phyloP scores from a whole-genome alignment of 2,113 vertebrate species.

The Mungos mungo region DNA sequence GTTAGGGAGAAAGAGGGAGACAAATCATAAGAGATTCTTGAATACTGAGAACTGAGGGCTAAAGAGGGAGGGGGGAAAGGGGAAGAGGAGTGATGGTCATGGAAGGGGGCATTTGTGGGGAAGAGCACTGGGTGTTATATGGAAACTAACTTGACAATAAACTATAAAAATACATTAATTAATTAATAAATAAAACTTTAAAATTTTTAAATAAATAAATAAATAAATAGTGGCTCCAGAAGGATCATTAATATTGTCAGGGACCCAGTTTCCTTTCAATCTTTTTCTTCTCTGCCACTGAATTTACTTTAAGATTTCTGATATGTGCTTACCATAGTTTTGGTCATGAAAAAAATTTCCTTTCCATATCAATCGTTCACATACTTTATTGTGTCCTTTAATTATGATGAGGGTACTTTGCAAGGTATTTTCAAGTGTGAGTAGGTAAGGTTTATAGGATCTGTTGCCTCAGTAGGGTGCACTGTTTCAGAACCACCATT shows the following conservation, averaged over 20 bases:
- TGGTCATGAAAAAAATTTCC: background rate
- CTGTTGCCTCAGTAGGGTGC: background rate
- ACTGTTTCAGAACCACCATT: background rate
- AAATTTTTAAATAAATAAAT: no score
- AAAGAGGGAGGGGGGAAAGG: no score
- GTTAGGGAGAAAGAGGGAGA: no score
- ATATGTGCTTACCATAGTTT: background rate
- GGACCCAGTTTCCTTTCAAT: background rate
- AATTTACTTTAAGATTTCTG: constrained; percentile 17
- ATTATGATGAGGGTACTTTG: background rate
- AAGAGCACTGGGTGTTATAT: no score
- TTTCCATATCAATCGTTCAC: background rate
- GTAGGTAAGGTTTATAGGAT: background rate
- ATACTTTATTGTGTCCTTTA: background rate
- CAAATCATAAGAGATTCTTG: no score
- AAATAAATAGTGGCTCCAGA: background rate
- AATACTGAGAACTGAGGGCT: no score
- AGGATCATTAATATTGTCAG: background rate
- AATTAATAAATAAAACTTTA: no score
- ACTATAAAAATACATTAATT: no score
- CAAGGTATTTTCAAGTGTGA: constrained; percentile 4
- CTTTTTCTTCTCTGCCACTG: background rate
- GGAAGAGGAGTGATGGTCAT: no score
- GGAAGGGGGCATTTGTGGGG: no score
- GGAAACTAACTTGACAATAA: no score